A percentile compares a stretch with the other conserved stretches of the same genome.
Evolutionary conservation across 1,140 invertebrate species (phyloP).

Genomic region (Dendrolimus kikuchii): DNA sequence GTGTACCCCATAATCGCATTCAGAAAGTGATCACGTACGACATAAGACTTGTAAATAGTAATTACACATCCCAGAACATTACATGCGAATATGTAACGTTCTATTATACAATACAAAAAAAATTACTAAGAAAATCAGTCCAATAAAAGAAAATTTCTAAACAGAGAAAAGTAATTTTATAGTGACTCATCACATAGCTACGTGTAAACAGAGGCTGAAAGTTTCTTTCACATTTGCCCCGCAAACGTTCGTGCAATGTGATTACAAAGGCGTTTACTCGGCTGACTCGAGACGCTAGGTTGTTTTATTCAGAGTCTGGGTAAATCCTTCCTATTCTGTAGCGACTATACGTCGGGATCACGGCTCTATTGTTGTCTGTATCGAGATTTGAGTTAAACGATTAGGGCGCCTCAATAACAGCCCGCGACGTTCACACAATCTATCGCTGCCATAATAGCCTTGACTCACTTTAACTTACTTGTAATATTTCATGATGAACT

Average conservation of each 20-base stretch:
- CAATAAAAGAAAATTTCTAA: too few species aligned
- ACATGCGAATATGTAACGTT: too few species aligned
- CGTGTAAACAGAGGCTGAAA: constrained; percentile 12
- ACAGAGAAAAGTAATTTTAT: too few species aligned
- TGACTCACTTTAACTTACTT: constrained; percentile 7
- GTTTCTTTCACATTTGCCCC: constrained; percentile 18
- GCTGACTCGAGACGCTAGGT: constrained; percentile 35
- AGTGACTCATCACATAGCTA: too few species aligned
- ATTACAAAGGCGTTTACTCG: constrained; percentile 51
- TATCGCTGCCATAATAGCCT: constrained; percentile 28
- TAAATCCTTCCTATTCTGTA: constrained; percentile 59
- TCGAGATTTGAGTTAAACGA: constrained; percentile 38
- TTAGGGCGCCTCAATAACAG: constrained; percentile 51
- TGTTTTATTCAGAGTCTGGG: constrained; percentile 52
- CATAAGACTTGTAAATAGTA: too few species aligned
- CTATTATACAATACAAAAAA: not conserved
- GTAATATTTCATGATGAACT: not conserved
- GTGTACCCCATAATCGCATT: too few species aligned
- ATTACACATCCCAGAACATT: too few species aligned
- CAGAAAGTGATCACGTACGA: too few species aligned
- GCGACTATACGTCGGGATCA: constrained; percentile 51
- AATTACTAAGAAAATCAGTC: not conserved
- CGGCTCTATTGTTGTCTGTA: constrained; percentile 47
- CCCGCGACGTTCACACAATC: constrained; percentile 23
- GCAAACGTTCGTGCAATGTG: constrained; percentile 27